phyloP scores from a whole-genome alignment of 1,140 invertebrate genomes.

The Pseudoatta argentina region DNA sequence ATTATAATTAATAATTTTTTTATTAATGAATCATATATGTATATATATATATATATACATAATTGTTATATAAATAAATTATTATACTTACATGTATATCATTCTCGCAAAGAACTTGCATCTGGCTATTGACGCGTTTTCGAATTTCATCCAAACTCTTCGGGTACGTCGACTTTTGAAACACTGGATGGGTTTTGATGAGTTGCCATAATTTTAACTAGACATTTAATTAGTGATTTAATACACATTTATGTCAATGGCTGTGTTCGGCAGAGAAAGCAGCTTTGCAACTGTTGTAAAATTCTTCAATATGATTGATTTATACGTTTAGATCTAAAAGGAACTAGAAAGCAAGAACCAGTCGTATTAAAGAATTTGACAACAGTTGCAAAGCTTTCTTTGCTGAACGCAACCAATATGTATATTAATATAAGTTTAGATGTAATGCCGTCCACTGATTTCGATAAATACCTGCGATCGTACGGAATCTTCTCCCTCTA shows the following conservation, averaged over 20 bases:
- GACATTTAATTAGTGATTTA: slow-evolving; percentile 76
- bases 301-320: no score
- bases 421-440: slow-evolving; percentile 17
- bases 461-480: slow-evolving; percentile 86
- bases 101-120: slow-evolving; percentile 84
- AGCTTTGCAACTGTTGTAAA: no score
- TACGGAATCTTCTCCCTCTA: slow-evolving; percentile 89
- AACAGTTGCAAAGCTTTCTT: no score
- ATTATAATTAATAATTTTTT: background rate
- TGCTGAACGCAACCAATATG: background rate
- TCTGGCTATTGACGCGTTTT: slow-evolving; percentile 87
- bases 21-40: no score
- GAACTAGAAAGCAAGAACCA: no score
- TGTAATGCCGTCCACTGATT: background rate
- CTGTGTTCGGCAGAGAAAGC: no score
- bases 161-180: slow-evolving; percentile 87
- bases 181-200: slow-evolving; percentile 93
- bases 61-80: slow-evolving; percentile 4
- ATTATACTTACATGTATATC: slow-evolving; percentile 87
- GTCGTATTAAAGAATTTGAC: no score
- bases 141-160: slow-evolving; percentile 91
- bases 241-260: background rate
- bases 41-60: background rate
- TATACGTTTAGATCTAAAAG: no score
- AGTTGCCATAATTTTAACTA: slow-evolving; percentile 94